Conservation (phyloP, 2,888 invertebrate genomes). For the Drepanosiphum platanoidis region DNA sequence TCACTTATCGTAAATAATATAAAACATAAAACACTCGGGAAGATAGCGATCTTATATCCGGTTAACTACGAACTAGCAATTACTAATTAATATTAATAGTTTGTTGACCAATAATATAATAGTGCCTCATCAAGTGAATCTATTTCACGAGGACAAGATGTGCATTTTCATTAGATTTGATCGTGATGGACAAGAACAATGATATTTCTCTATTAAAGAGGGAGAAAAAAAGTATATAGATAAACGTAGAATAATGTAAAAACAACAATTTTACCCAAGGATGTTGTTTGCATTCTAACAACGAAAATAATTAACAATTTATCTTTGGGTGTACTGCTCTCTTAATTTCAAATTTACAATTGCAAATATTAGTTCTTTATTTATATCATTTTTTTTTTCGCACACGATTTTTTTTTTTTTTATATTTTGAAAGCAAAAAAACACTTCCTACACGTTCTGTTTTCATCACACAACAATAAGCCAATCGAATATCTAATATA, state of each 20-base stretch:
- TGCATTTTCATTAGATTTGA: conserved; percentile 56
- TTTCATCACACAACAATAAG: background rate
- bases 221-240: conserved; percentile 28
- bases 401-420: background rate
- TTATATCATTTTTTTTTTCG: conserved; percentile 6
- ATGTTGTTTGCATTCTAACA: conserved; percentile 30
- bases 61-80: conserved; percentile 35
- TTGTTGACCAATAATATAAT: conserved; percentile 45
- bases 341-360: conserved; percentile 36
- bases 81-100: conserved; percentile 51
- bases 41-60: conserved; percentile 41
- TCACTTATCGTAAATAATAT: background rate
- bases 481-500: background rate
- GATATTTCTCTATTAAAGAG: conserved; percentile 11
- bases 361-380: conserved; percentile 34
- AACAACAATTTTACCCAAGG: conserved; percentile 39
- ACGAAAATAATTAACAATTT: conserved; percentile 47
- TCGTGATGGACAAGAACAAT: conserved; percentile 56
- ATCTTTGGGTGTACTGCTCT: conserved; percentile 23
- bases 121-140: conserved; percentile 47
- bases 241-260: conserved; percentile 21
- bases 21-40: background rate
- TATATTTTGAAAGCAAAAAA: conserved; percentile 20
- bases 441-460: conserved; percentile 10
- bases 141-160: conserved; percentile 57